Conservation (phyloP, 2,888 invertebrate species). For the Mylabris sibirica region DNA sequence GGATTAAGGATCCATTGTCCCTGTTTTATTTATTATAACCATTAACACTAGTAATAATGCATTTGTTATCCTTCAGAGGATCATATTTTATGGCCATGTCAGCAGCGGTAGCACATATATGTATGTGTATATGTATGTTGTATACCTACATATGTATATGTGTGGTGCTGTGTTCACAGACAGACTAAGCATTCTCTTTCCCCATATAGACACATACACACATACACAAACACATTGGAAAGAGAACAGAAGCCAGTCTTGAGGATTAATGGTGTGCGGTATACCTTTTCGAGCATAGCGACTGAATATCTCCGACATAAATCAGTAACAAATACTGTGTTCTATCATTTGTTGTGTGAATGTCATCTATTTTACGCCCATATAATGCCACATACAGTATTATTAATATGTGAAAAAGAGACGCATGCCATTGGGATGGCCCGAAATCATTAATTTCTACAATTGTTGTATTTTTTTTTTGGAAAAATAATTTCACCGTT, state of each 20-base stretch:
- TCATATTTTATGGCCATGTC: conserved; percentile 59
- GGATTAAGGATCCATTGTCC: conserved; percentile 63
- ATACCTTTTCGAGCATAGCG: conserved; percentile 57
- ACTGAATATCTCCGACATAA: conserved; percentile 59
- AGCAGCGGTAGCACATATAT: conserved; percentile 57
- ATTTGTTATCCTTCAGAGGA: conserved; percentile 62
- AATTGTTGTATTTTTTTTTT: background rate
- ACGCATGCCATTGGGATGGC: conserved; percentile 27
- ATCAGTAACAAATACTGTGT: conserved; percentile 57
- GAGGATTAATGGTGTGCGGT: conserved; percentile 59
- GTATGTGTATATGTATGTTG: conserved; percentile 40
- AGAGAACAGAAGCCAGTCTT: conserved; percentile 54
- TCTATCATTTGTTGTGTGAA: conserved; percentile 58
- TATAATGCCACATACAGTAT: conserved; percentile 39
- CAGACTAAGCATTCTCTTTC: conserved; percentile 32
- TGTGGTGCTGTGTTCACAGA: conserved; percentile 46
- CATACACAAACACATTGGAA: conserved; percentile 20
- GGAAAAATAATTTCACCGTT: background rate
- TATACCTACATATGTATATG: background rate
- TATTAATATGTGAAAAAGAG: conserved; percentile 38
- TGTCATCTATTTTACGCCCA: conserved; percentile 58
- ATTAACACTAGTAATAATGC: conserved; percentile 64
- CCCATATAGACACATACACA: conserved; percentile 27
- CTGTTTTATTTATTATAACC: conserved; percentile 62
- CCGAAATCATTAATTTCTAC: conserved; percentile 26